A percentile compares a stretch with the other conserved stretches of the same genome.
These are phyloP conservation scores for Chelmon rostratus DNA, from an alignment of 2,797 vertebrate species.

Conservation along the genomic window DNA sequence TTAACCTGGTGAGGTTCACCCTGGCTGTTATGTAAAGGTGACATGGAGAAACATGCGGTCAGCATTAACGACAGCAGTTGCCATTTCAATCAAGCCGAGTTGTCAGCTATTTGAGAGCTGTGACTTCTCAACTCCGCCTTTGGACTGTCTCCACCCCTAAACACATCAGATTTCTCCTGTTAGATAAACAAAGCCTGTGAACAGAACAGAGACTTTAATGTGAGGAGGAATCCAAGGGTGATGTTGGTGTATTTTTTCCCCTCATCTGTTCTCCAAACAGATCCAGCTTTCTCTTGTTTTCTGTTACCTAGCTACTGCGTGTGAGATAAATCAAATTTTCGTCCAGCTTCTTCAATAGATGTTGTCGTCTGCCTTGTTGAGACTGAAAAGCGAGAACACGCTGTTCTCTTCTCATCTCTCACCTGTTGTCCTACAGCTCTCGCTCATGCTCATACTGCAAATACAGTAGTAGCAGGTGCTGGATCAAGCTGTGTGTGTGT, in stretches of 20 bases:
- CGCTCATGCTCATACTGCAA: constrained; percentile 33
- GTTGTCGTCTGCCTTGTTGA: constrained; percentile 28
- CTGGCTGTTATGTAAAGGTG: constrained; percentile 69
- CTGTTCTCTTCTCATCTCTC: constrained; percentile 47
- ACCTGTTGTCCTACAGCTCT: constrained; percentile 55
- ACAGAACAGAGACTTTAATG: background rate
- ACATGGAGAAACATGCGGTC: constrained; percentile 54
- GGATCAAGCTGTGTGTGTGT: constrained; percentile 37
- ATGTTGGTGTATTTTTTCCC: background rate
- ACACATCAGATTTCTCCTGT: constrained; percentile 19
- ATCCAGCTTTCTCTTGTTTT: background rate
- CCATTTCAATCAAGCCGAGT: constrained; percentile 53
- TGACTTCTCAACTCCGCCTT: constrained; percentile 42
- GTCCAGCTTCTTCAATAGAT: background rate
- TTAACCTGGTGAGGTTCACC: constrained; percentile 13
- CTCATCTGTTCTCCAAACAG: background rate
- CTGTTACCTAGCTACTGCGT: background rate
- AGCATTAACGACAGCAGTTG: constrained; percentile 43
- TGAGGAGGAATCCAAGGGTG: background rate
- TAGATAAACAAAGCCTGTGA: constrained; percentile 14
- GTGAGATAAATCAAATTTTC: constrained; percentile 34
- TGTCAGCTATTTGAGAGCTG: constrained; percentile 52
- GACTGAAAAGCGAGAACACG: constrained; percentile 55
- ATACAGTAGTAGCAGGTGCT: constrained; percentile 53
- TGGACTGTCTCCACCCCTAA: background rate